A percentile compares a stretch with the other conserved stretches of the same genome.
These are phyloP conservation scores for Cynodonichthys magdalenae DNA, from an alignment of 2,797 vertebrate genomes.

Conservation along the genomic window DNA sequence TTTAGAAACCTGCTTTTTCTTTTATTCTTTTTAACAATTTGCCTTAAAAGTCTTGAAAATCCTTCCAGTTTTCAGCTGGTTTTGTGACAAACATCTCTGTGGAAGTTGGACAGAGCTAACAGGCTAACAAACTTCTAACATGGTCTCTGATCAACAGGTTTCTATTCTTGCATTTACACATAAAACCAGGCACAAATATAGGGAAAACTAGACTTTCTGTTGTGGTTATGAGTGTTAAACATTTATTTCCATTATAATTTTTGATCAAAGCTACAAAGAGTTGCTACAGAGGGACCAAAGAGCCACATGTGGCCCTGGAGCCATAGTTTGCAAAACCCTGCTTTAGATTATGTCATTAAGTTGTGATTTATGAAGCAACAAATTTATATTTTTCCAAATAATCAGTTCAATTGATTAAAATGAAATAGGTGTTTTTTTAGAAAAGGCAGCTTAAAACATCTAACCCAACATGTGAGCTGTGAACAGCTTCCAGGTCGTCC, in stretches of 20 bases:
- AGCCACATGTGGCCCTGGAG: background rate
- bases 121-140: no score
- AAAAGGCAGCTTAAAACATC: slow-evolving; percentile 7
- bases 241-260: background rate
- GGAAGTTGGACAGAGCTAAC: no score
- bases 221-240: background rate
- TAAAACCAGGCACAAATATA: no score
- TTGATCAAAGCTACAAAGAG: background rate
- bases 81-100: no score
- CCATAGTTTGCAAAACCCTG: background rate
- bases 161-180: no score
- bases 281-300: background rate
- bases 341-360: background rate
- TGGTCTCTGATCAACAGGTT: no score
- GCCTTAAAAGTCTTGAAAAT: no score
- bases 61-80: no score
- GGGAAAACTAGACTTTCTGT: background rate
- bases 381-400: background rate
- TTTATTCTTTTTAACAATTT: no score
- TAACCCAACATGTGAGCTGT: slow-evolving; percentile 44
- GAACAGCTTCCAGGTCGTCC: slow-evolving; percentile 18
- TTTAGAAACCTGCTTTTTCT: no score
- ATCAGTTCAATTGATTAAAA: background rate
- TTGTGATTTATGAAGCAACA: background rate
- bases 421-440: slow-evolving; percentile 1